Percentiles rank a stretch among this genome's conserved stretches.
These are phyloP conservation scores for Drosophila siamana DNA, from an alignment of 2,888 invertebrate species.

Conservation along the genomic window DNA sequence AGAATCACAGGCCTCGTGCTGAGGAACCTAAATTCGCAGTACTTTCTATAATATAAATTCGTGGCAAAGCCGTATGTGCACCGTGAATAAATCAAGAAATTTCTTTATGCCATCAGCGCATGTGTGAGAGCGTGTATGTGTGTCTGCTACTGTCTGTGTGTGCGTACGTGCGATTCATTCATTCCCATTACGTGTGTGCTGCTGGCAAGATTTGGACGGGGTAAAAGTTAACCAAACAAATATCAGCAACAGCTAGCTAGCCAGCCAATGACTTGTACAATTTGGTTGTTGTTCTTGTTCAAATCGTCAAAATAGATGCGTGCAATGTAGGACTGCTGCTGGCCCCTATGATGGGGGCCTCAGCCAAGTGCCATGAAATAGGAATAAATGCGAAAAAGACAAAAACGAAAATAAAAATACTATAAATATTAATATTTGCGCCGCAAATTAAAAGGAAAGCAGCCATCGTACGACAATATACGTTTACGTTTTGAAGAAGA, in stretches of 20 bases:
- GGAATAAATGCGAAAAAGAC: conserved; percentile 19
- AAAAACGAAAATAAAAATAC: conserved; percentile 9
- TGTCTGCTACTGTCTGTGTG: conserved; percentile 49
- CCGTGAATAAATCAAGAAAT: conserved; percentile 37
- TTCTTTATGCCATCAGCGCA: conserved; percentile 45
- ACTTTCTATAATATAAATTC: conserved; percentile 7
- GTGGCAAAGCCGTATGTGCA: conserved; percentile 20
- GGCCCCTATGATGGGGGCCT: conserved; percentile 68
- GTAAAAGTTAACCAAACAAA: conserved; percentile 47
- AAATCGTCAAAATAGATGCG: conserved; percentile 59
- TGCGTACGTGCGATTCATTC: conserved; percentile 73
- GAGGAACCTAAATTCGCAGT: conserved; percentile 29
- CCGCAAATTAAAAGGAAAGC: conserved; percentile 54
- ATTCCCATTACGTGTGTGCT: conserved; percentile 73
- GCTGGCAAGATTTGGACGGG: conserved; percentile 45
- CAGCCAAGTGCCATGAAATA: conserved; percentile 60
- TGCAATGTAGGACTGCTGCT: conserved; percentile 70
- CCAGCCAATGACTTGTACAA: conserved; percentile 52
- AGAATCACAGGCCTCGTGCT: conserved; percentile 16
- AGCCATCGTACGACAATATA: conserved; percentile 36
- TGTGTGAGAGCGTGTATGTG: conserved; percentile 53
- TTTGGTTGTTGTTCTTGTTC: conserved; percentile 25
- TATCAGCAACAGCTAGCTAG: conserved; percentile 52
- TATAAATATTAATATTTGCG: conserved; percentile 55
- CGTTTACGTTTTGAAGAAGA: conserved; percentile 51